Evolutionary conservation across 92 coral and sea anemone genomes (phyloP).

Genomic region (Epizoanthus illoricatus): DNA sequence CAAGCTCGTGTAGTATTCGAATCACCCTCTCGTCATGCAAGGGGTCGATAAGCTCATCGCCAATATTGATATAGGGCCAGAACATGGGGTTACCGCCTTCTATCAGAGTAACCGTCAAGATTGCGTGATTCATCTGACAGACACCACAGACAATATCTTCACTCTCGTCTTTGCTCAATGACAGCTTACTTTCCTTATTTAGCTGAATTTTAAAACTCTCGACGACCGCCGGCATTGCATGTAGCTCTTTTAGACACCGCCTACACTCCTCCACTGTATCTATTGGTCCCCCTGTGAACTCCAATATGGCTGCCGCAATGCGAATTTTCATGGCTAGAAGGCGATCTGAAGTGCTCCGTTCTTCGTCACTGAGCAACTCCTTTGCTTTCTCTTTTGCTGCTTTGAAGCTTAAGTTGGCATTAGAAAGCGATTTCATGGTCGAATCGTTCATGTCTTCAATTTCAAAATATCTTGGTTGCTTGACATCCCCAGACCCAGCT

Average conservation of each 20-base stretch:
- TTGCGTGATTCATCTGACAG: slow-evolving; percentile 32
- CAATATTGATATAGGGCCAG: slow-evolving; percentile 21
- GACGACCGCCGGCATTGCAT: slow-evolving; percentile 13
- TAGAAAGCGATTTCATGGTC: slow-evolving; percentile 10
- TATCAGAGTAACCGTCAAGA: slow-evolving; percentile 15
- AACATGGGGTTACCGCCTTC: slow-evolving; percentile 40
- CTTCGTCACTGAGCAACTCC: slow-evolving; percentile 14
- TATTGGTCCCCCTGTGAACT: slow-evolving; percentile 23
- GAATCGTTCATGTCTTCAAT: slow-evolving; percentile 32
- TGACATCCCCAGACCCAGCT: not conserved
- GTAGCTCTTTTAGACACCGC: slow-evolving; percentile 3
- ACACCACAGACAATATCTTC: slow-evolving; percentile 22
- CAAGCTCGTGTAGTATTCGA: slow-evolving; percentile 4
- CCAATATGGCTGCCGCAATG: slow-evolving; percentile 25
- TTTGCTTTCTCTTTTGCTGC: slow-evolving; percentile 24
- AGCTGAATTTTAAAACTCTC: slow-evolving; percentile 19
- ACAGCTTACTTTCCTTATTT: not conserved
- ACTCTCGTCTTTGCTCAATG: slow-evolving; percentile 10
- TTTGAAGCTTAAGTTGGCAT: slow-evolving; percentile 19
- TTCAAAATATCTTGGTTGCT: not conserved
- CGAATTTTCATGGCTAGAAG: slow-evolving; percentile 21
- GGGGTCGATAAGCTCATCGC: slow-evolving; percentile 28
- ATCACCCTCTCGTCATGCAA: slow-evolving; percentile 38
- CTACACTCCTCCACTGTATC: slow-evolving; percentile 25
- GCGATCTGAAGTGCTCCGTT: not conserved